phyloP scores from a whole-genome alignment of 2,888 invertebrate species.

The Cerceris ruficornis region DNA sequence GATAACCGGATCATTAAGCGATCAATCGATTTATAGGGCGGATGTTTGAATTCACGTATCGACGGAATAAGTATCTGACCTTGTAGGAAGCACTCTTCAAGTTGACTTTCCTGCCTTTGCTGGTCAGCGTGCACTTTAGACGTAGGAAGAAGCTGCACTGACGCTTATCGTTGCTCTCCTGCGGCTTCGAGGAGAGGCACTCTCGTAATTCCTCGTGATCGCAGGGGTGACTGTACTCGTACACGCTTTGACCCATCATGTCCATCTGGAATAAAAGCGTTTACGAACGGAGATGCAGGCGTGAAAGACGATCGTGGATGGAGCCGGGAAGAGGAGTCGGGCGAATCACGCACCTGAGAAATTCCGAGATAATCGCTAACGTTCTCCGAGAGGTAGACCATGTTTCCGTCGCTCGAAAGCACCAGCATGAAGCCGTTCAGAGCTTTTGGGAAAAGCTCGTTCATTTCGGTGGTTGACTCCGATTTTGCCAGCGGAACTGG shows the following conservation, averaged over 20 bases:
- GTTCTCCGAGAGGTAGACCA: conserved; percentile 96
- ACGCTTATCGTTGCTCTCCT: conserved; percentile 80
- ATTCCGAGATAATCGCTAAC: conserved; percentile 95
- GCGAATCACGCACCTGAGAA: conserved; percentile 88
- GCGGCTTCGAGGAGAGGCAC: conserved; percentile 83
- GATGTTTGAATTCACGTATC: not conserved
- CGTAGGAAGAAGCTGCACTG: conserved; percentile 88
- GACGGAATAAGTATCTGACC: conserved; percentile 83
- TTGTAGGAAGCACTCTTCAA: conserved; percentile 97
- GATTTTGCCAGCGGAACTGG: conserved; percentile 80
- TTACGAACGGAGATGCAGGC: not conserved
- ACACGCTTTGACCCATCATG: conserved; percentile 96
- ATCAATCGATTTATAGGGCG: no score
- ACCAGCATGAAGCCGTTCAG: conserved; percentile 96
- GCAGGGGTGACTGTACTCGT: conserved; percentile 96
- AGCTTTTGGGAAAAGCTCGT: conserved; percentile 87
- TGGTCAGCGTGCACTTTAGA: conserved; percentile 96
- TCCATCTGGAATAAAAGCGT: conserved; percentile 89
- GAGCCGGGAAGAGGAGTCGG: not conserved
- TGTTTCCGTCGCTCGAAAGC: conserved; percentile 93
- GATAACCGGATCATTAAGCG: no score
- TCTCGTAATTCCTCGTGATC: conserved; percentile 95
- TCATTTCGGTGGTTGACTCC: conserved; percentile 78
- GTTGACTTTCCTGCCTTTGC: conserved; percentile 97
- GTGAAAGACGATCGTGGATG: not conserved